These are phyloP conservation scores for Actinia equina DNA, from an alignment of 64 coral and sea anemone species.

Conservation along the genomic window DNA sequence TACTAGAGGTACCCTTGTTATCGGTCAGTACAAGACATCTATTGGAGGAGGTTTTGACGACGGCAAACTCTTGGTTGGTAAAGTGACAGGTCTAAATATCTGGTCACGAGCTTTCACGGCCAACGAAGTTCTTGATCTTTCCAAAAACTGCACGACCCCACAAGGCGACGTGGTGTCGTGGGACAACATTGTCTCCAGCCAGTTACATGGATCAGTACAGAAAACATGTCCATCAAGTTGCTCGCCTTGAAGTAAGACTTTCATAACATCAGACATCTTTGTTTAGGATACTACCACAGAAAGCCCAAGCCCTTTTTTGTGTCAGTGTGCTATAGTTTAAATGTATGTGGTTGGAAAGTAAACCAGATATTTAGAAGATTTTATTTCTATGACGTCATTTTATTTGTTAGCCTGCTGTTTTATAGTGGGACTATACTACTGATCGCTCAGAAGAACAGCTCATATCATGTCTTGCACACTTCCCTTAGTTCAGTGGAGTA, in stretches of 20 bases:
- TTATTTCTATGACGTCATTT: too few species aligned
- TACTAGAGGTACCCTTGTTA: background rate
- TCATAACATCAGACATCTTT: background rate
- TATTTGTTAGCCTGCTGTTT: too few species aligned
- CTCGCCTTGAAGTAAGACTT: too few species aligned
- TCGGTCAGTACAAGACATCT: background rate
- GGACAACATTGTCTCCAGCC: background rate
- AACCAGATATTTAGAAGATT: too few species aligned
- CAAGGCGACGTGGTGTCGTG: background rate
- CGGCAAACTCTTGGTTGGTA: background rate
- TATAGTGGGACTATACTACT: too few species aligned
- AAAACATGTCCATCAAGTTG: background rate
- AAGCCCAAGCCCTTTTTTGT: too few species aligned
- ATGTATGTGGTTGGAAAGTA: too few species aligned
- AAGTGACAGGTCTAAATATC: background rate
- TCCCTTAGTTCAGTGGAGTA: too few species aligned
- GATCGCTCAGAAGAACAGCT: too few species aligned
- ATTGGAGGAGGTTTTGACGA: background rate
- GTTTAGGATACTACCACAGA: too few species aligned
- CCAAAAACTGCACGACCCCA: background rate
- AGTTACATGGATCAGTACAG: background rate
- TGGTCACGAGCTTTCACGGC: background rate
- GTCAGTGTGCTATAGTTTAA: too few species aligned
- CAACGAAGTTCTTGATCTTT: background rate
- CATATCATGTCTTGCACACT: too few species aligned